These are phyloP conservation scores for Myrmophylax atrothorax DNA, from an alignment of 2,113 vertebrate genomes.

Conservation along the genomic window DNA sequence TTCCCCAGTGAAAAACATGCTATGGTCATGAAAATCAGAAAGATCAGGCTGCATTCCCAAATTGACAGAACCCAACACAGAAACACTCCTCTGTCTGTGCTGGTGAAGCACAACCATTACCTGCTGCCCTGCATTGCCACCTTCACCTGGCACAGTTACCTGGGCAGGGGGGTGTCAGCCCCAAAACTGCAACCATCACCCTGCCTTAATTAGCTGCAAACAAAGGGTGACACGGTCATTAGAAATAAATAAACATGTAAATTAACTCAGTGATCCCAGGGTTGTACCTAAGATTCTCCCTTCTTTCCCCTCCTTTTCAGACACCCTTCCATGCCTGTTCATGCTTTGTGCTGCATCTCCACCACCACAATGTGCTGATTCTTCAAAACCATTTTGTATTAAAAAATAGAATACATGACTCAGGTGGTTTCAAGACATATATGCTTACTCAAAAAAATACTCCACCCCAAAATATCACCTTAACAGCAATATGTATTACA, in stretches of 20 bases:
- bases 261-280: neutral
- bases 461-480: conserved; percentile 8
- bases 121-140: neutral
- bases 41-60: neutral
- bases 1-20: neutral
- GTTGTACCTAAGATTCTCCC: neutral
- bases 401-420: conserved; percentile 41
- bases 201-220: neutral
- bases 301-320: neutral
- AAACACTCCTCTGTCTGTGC: neutral
- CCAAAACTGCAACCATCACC: neutral
- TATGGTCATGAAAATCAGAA: neutral
- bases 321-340: neutral
- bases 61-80: neutral
- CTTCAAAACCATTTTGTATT: neutral
- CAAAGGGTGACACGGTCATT: neutral
- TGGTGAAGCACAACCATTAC: neutral
- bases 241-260: neutral
- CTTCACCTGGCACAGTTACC: neutral
- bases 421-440: neutral
- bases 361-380: neutral
- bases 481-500: neutral
- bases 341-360: neutral
- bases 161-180: neutral
- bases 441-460: neutral